phyloP scores from a whole-genome alignment of 2,888 invertebrate species.

The Napeogenes inachia region DNA sequence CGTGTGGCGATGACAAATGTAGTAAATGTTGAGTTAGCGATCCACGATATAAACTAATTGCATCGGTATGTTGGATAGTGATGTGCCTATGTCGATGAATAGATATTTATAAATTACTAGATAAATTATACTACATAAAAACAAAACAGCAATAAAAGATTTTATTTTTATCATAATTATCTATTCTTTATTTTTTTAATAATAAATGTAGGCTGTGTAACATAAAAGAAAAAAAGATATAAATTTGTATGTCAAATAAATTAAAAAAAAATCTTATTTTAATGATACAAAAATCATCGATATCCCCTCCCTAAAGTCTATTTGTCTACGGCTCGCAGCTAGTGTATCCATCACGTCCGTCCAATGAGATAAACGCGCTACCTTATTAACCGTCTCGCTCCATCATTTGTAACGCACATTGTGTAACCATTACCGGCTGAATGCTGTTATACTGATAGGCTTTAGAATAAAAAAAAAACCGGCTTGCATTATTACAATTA shows the following conservation, averaged over 20 bases:
- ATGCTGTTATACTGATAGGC: conserved; percentile 14
- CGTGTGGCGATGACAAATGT: conserved; percentile 63
- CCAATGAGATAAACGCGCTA: conserved; percentile 64
- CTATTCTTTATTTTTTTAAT: neutral
- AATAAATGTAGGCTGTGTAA: neutral
- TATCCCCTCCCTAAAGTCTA: conserved; percentile 34
- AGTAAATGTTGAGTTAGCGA: conserved; percentile 59
- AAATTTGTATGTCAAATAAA: neutral
- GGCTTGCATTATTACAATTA: neutral
- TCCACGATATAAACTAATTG: conserved; percentile 65
- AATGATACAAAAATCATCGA: neutral
- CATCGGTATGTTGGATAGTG: conserved; percentile 55
- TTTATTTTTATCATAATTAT: neutral
- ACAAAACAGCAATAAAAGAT: neutral
- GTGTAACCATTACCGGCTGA: conserved; percentile 19
- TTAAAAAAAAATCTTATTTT: neutral
- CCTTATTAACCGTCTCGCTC: conserved; percentile 61
- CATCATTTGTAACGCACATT: conserved; percentile 44
- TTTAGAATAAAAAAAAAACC: neutral
- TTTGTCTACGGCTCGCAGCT: conserved; percentile 60
- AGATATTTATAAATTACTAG: neutral
- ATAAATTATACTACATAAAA: conserved; percentile 1
- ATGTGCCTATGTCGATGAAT: conserved; percentile 37
- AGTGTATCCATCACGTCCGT: conserved; percentile 64
- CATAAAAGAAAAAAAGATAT: neutral